Base-by-base conservation (phyloP, 2,888 invertebrate species). In the Ophion slaviceki region DNA sequence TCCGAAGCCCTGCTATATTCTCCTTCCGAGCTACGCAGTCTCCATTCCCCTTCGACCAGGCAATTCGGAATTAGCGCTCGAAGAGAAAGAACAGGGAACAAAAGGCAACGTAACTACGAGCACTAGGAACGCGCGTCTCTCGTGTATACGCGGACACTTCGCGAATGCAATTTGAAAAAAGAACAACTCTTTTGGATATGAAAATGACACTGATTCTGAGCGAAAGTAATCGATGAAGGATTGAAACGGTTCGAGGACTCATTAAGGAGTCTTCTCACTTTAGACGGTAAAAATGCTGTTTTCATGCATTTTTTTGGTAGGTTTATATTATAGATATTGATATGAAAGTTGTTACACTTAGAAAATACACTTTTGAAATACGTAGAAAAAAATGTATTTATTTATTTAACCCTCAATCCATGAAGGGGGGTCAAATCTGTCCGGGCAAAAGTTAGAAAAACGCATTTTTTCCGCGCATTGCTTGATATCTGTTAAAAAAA, bases 31-130 rank as follows among this genome's bases (percentile, higher is more conserved):
- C 71, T 47, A n/a, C 11, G 47, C 14, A 0, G 47, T 28, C 20
- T 32, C 24, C 28, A 17, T 24, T 40, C 17, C 71, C 14, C 32
- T n/a, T 6, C 5, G 32, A 45, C 74, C n/a, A 40, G 61, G 64
- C 61, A 28, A 67, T 61, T 68, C 62, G 68, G 83, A 88, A 90
- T 90, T 88, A 89, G 85, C 82, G 83, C 88, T 87, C 40, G 40
- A 40, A 40, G 40, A 40, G 87, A 7, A 28, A 75, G 77, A 28
- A 80, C 66, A 76, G 57, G 8, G 85, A 81, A 85, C 81, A 86
- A 86, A 86, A 80, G 68, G 53, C 20, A 36, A 32, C 11, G 7
- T 47, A n/a, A 17, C 32, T 72, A 5, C 61, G 24, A 36, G n/a
- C 4, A n/a, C 14, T 24, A 57, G 45, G 32, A 66, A 59, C 47